A percentile compares a stretch with the other conserved stretches of the same genome.
phyloP scores from a whole-genome alignment of 2,888 invertebrate genomes.

The Halocaridina rubra region DNA sequence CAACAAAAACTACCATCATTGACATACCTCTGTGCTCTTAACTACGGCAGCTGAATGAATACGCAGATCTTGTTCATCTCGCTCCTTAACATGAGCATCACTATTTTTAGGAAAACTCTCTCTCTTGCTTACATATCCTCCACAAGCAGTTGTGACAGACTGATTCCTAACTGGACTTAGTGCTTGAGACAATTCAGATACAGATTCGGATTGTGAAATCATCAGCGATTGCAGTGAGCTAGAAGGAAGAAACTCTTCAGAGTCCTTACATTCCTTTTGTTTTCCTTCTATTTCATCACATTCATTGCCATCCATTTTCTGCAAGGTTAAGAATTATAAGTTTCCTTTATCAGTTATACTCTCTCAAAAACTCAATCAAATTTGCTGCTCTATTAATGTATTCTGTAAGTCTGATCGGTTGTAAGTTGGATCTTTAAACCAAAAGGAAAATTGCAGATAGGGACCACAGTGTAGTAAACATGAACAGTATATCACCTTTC shows the following conservation, averaged over 20 bases:
- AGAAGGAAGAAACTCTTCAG: neutral
- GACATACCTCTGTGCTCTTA: slow-evolving; percentile 41
- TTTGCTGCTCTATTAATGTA: no score
- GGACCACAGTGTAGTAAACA: no score
- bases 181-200: slow-evolving; percentile 17
- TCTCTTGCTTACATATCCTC: neutral
- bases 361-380: no score
- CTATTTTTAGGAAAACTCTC: neutral
- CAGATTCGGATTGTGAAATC: slow-evolving; percentile 22
- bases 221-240: slow-evolving; percentile 1
- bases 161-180: slow-evolving; percentile 37
- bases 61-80: slow-evolving; percentile 19
- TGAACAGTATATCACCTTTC: no score
- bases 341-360: no score
- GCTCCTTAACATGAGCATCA: neutral
- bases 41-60: slow-evolving; percentile 45
- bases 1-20: neutral
- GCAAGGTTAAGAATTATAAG: no score
- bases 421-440: no score
- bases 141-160: neutral
- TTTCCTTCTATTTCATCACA: neutral
- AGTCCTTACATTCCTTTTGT: neutral
- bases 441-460: no score
- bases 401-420: no score
- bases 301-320: neutral